Base-by-base conservation (phyloP, 2,797 vertebrate genomes). In the Apodemus agrarius region DNA sequence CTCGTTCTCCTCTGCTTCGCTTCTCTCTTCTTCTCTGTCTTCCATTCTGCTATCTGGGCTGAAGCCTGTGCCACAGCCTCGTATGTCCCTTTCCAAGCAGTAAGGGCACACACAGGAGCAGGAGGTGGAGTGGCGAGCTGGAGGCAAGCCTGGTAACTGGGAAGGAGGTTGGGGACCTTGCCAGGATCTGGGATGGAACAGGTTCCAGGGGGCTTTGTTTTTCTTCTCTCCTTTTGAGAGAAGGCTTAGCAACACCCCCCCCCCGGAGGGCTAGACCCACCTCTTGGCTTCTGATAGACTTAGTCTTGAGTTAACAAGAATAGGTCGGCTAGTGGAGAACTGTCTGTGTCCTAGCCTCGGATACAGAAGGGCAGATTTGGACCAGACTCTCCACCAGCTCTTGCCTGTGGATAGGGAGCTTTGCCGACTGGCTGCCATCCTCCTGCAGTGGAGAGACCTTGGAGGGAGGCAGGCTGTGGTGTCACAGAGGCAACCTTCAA, bases 401-500 rank as follows among this genome's bases (percentile, higher is more conserved):
- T 9, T 72, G 49, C 37, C 67, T 31, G 49, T 34, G 31, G 12
- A 43, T 1, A 34, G 54, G 52, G 74, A 29, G 31, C 11, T 67
- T 31, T 12, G 19, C 22, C 0, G 3, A 3, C 1, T 0, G 29
- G 8, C 22, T 16, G 31, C 31, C 6, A 6, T 2, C 59, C 61
- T 12, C 75, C 54, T 24, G 16, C 19, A 31, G 67, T 26, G 21
- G 81, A 81, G 79, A 43, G 21, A 6, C 34, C 19, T 12, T 10
- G 74, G n/a, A 76, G 22, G 34, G 2, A 0, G 26, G 61, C 21
- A 11, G 21, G 21, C 67, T 11, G 34, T 40, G 9, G 3, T 40
- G 29, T 76, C 29, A 40, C 40, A 22, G 67, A 69, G 31, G 34
- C 43, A 4, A 0, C 4, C 10, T 72, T 72, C 46, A 61, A 6